phyloP scores from a whole-genome alignment of 2,113 vertebrate species.

The Syngnathus floridae region DNA sequence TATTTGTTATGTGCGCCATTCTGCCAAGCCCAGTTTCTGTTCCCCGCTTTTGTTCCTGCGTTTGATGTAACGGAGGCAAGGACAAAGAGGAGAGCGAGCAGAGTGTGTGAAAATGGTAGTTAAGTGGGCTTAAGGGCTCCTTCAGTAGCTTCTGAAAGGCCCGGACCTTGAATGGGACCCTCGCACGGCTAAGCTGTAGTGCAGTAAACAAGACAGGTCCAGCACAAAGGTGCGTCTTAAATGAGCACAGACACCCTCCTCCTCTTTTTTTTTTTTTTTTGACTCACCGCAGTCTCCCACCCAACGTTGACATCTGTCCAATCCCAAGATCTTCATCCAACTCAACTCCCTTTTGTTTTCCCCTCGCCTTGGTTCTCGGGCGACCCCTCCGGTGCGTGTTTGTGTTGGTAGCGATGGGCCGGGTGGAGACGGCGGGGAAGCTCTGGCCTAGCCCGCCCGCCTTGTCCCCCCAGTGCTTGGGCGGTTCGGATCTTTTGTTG shows the following conservation, averaged over 20 bases:
- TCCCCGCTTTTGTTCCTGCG: constrained; percentile 99
- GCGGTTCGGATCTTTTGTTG: constrained; percentile 99
- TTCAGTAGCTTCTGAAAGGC: constrained; percentile 99
- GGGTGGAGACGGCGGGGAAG: constrained; percentile 4
- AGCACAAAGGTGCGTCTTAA: constrained; percentile 99
- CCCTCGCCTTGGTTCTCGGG: constrained; percentile 40
- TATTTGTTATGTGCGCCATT: constrained; percentile 99
- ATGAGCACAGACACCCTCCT: constrained; percentile 97
- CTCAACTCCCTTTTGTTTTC: constrained; percentile 21
- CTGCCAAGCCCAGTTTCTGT: constrained; percentile 97
- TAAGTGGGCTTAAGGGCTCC: constrained; percentile 99
- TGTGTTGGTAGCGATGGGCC: constrained; percentile 40
- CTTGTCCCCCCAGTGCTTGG: constrained; percentile 81
- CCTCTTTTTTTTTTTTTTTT: constrained; percentile 58
- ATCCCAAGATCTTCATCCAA: constrained; percentile 77
- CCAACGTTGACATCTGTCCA: constrained; percentile 90
- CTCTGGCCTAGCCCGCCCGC: constrained; percentile 58
- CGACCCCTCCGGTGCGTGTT: constrained; percentile 54
- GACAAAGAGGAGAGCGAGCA: constrained; percentile 99
- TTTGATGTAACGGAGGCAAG: constrained; percentile 99
- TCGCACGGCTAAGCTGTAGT: constrained; percentile 92
- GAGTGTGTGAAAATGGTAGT: constrained; percentile 99
- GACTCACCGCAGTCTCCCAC: constrained; percentile 70
- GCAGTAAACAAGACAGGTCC: constrained; percentile 99
- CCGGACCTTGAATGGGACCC: constrained; percentile 78